These are phyloP conservation scores for Mustelus asterias DNA, from an alignment of 2,113 vertebrate species.

Conservation along the genomic window DNA sequence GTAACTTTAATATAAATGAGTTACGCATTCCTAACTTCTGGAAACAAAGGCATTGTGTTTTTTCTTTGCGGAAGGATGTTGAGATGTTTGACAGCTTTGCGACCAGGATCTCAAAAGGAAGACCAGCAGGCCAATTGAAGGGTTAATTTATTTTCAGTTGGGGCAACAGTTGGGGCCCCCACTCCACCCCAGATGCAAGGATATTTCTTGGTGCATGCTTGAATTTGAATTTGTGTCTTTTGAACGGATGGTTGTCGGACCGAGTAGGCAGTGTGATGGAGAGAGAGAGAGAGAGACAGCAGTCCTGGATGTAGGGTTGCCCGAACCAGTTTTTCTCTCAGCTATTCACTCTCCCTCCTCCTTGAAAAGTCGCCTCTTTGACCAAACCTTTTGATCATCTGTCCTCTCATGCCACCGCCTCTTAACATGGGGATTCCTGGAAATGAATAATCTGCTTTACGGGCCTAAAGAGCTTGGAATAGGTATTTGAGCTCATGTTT, in stretches of 20 bases:
- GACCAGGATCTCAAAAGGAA: background rate
- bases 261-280: background rate
- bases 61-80: background rate
- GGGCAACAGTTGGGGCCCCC: too few relatives aligned
- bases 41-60: background rate
- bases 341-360: too few relatives aligned
- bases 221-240: too few relatives aligned
- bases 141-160: background rate
- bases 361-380: too few relatives aligned
- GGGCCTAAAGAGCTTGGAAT: background rate
- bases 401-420: too few relatives aligned
- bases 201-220: background rate
- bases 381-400: too few relatives aligned
- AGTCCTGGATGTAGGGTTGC: background rate
- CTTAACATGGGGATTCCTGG: background rate
- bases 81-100: background rate
- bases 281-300: too few relatives aligned
- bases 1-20: conserved; percentile 4
- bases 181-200: background rate
- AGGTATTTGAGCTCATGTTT: background rate
- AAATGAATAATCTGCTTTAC: background rate
- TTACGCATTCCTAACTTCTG: background rate
- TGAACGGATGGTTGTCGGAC: background rate
- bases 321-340: background rate
- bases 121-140: background rate